Percentiles rank a stretch among this genome's conserved stretches.
These are phyloP conservation scores for Ryuthela nishihirai DNA, from an alignment of 2,888 invertebrate genomes.

Conservation along the genomic window DNA sequence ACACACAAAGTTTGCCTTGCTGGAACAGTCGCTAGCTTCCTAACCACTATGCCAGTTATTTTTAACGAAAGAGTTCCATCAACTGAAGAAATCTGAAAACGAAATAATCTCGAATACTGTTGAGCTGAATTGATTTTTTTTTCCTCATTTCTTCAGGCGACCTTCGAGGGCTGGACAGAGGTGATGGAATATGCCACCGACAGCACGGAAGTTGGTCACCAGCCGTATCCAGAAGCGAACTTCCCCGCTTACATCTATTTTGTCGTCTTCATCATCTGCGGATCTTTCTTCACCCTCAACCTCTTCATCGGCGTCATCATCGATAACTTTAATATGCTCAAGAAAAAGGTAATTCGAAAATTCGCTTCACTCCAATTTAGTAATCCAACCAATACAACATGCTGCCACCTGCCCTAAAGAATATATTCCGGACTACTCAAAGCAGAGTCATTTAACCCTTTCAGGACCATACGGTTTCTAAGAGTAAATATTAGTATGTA, in stretches of 20 bases:
- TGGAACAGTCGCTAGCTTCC: too few relatives aligned
- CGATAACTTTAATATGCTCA: conserved; percentile 99
- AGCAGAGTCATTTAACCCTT: too few relatives aligned
- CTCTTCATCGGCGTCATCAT: conserved; percentile 99
- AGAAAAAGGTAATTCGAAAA: conserved; percentile 67
- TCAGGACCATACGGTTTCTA: too few relatives aligned
- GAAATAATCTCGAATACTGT: not conserved
- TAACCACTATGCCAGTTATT: too few relatives aligned
- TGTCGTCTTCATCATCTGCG: conserved; percentile 98
- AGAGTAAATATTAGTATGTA: too few relatives aligned
- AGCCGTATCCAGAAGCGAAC: conserved; percentile 89
- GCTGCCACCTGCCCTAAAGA: too few relatives aligned
- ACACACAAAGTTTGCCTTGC: too few relatives aligned
- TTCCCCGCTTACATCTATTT: conserved; percentile 98
- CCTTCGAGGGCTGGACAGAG: conserved; percentile 97
- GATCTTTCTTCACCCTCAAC: conserved; percentile 98
- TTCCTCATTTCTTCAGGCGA: conserved; percentile 59
- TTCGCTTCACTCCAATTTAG: not conserved
- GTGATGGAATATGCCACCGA: conserved; percentile 98
- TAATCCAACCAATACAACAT: too few relatives aligned
- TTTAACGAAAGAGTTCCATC: too few relatives aligned
- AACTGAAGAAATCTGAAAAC: too few relatives aligned
- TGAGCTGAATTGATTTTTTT: not conserved
- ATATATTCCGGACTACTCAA: too few relatives aligned
- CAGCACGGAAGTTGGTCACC: conserved; percentile 75